phyloP scores from a whole-genome alignment of 1,140 invertebrate species.

The Sminthurinus signatus region DNA sequence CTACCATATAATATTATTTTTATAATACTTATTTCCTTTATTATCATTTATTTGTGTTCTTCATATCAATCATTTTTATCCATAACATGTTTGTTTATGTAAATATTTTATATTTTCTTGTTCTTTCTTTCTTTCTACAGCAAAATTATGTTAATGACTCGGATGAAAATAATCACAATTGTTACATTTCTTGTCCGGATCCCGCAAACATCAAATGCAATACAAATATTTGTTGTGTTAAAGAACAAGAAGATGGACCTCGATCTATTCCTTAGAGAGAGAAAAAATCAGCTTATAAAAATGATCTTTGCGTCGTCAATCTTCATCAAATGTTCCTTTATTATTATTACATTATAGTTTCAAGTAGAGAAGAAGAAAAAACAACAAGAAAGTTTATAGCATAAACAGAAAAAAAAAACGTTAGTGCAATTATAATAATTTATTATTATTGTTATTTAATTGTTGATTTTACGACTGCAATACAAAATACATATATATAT shows the following conservation, averaged over 20 bases:
- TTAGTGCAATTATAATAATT: no score
- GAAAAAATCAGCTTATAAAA: neutral
- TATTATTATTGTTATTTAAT: no score
- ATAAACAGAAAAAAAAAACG: no score
- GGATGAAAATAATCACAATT: constrained; percentile 22
- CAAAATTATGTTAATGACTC: constrained; percentile 11
- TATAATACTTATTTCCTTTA: neutral
- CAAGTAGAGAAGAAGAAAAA: no score
- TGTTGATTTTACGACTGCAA: no score
- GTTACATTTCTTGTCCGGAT: constrained; percentile 33
- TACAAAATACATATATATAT: no score
- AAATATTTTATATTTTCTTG: neutral
- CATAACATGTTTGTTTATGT: no score
- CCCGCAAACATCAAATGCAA: constrained; percentile 20
- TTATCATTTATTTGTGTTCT: no score
- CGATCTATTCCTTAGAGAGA: neutral
- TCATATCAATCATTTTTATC: no score
- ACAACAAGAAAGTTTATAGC: no score
- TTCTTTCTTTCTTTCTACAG: constrained; percentile 3
- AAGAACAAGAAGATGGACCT: constrained; percentile 6
- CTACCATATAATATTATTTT: neutral
- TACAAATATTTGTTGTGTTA: constrained; percentile 34
- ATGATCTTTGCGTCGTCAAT: neutral
- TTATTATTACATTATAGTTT: no score
- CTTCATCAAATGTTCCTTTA: neutral